Evolutionary conservation across 2,113 vertebrate species (phyloP), one percentile per base, ranked within the genome.

Genomic region (Atlantisia rogersi): DNA sequence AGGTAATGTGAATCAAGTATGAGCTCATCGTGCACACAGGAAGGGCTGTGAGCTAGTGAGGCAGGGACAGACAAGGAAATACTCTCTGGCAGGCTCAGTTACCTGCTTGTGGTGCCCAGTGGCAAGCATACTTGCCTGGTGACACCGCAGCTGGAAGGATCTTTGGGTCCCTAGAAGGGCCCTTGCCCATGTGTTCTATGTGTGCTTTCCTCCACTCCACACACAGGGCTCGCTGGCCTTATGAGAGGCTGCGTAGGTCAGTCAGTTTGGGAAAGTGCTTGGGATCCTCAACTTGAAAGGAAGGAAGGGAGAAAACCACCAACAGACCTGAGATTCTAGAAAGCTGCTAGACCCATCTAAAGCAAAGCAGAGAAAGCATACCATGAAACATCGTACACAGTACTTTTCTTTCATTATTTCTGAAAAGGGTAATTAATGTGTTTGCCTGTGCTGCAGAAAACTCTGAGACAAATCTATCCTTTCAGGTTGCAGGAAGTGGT

Each of bases 401-500:
- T 11, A 15, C 16, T 82, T 81, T 84, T 77, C n/a, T 50, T 68
- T 48, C 24, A 29, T 37, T 62, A 42, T 60, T 95, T 91, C 35
- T 74, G n/a, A 58, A 87, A 93, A 53, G 6, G 5, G 6, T 37
- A 93, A 86, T 39, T 44, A 52, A 73, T 67, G 20, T 19, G 55
- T 78, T 71, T 77, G 58, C 44, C 15, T 42, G 21, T 75, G 35
- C 42, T 62, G 29, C 64, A 90, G 35, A 80, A 80, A 82, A 55
- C 22, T 56, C 64, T 48, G 42, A 90, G 78, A 82, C 15, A 69
- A 77, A 80, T 63, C 55, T 90, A 4, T 63, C 48, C 68, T 81
- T 46, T 79, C 74, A 67, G 85, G 90, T 90, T 88, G 86, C 79
- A 91, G 95, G 90, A 96, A 95, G 39, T 35, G 19, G 83, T 88